Base-by-base conservation (phyloP, 2,888 invertebrate genomes). In the Pasiphila rectangulata region DNA sequence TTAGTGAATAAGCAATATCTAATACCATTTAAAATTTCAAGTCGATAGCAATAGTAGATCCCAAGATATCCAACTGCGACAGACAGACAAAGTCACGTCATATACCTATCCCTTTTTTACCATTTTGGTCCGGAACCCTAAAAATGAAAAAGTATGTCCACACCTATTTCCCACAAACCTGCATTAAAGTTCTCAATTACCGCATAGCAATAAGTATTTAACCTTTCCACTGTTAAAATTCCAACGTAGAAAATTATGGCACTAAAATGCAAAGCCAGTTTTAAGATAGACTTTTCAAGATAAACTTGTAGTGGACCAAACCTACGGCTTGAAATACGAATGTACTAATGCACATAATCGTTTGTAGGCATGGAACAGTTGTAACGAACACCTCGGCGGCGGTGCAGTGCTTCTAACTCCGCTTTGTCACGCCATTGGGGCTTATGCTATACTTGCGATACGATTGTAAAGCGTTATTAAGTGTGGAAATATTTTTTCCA, bases 401-500 rank as follows among this genome's bases (percentile, higher is more conserved):
- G 46, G 40, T 46, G 54, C 53, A 62, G 55, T 60, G 56, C 57
- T 61, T 56, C 68, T 80, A 84, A 84, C 82, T 72, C 71, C 75
- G 63, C 53, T 57, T 57, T 76, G 82, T 77, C 85, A 85, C 85
- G 85, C 84, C 67, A 82, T 61, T 63, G 51, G 36, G 16, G 9
- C 23, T 34, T 23, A 41, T 27, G 41, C 4, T n/a, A 9, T 7
- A 7, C n/a, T n/a, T n/a, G n/a, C 50, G 41, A 43, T 21, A 42
- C 45, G 50, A 46, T n/a, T 13, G 3, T 12, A 19, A n/a, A n/a
- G n/a, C n/a, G n/a, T n/a, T n/a, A n/a, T n/a, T n/a, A n/a, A n/a
- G n/a, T n/a, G n/a, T n/a, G n/a, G n/a, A n/a, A n/a, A n/a, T n/a
- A n/a, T n/a, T n/a, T n/a, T n/a, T n/a, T n/a, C n/a, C n/a, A n/a